Evolutionary conservation across 2,113 vertebrate species (phyloP).

Genomic region (Megalops atlanticus): DNA sequence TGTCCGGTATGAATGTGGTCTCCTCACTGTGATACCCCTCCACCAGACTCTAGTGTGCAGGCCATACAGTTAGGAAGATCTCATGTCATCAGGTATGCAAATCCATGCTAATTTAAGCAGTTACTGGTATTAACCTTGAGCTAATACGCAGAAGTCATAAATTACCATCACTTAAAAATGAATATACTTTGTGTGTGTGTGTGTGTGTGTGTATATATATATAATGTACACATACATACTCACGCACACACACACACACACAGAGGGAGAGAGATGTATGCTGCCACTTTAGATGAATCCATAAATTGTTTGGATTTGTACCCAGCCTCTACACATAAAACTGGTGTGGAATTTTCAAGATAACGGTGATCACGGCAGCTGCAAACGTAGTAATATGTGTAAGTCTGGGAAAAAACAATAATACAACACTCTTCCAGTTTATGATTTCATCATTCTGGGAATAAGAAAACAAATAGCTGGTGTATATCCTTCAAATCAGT

Average conservation of each 20-base stretch:
- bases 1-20: neutral
- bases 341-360: neutral
- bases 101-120: constrained; percentile 1
- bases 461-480: neutral
- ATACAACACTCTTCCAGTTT: neutral
- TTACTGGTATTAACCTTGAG: neutral
- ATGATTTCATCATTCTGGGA: neutral
- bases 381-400: neutral
- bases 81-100: neutral
- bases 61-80: neutral
- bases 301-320: neutral
- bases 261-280: neutral
- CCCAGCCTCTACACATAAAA: neutral
- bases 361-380: neutral
- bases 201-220: too few species aligned
- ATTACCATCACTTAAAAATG: neutral
- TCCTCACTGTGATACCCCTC: neutral
- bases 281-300: neutral
- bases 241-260: neutral
- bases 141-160: neutral
- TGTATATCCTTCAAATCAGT: neutral
- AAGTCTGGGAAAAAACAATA: neutral
- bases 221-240: too few species aligned
- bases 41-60: neutral
- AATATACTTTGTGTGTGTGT: too few species aligned